Base-by-base conservation (phyloP, 2,113 vertebrate genomes). In the Lasiurus cinereus region DNA sequence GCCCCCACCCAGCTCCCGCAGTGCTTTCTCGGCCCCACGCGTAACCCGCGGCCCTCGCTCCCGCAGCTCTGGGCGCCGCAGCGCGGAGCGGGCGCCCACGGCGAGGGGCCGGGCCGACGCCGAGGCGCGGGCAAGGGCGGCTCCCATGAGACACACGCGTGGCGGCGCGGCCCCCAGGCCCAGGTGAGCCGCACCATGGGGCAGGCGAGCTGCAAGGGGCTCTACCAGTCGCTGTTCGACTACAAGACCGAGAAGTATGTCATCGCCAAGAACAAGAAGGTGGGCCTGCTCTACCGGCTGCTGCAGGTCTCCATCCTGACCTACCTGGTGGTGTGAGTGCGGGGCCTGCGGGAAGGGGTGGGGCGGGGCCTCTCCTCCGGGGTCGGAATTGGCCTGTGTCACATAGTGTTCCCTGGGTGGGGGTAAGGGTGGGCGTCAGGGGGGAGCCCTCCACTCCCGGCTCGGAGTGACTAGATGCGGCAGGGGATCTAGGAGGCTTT, bases 171-270 rank as follows among this genome's bases (percentile, higher is more conserved):
- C 59, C 89, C 0, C 83, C 36, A 7, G 77, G 11, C 70, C 88
- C 0, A 27, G 89, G 91, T 4, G 19, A 96, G 94, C 94, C 0
- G 83, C 76, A 90, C 96, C 96, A 99, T 99, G 99, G 99, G 99
- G 95, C 98, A 98, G 97, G 96, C 97, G 92, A 97, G 93, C 76
- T 98, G 98, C 97, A 98, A 98, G 86, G 97, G 50, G 72, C 98
- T 99, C 43, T 98, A 98, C 84, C 87, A 98, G 6, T 99, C 99
- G 1, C 97, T 99, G 36, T 98, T 99, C 24, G 99, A 99, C 97
- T 99, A 99, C 97, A 99, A 99, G 97, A 99, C 99, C 0, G 99
- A 99, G 95, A 99, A 99, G 97, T 99, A 99, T 96, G 99, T 99
- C 96, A 99, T 99, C 67, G 99, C 99, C 0, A 99, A 99, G 98